Base-by-base conservation (phyloP, 2,888 invertebrate species). In the Scrobipalpa costella region DNA sequence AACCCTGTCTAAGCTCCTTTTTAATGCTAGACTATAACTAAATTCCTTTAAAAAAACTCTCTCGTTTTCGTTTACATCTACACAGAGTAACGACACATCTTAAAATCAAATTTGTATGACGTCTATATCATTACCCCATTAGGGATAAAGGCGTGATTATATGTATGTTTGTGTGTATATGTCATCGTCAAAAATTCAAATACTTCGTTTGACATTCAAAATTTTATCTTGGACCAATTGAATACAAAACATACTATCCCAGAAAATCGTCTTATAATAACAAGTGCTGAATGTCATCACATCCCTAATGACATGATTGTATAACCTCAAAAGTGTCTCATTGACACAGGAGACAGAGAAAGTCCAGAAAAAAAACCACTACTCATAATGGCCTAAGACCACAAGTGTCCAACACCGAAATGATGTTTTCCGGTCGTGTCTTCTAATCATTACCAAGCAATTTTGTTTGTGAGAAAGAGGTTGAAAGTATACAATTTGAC, bases 261-360 rank as follows among this genome's bases (percentile, higher is more conserved):
- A 8, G 5, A 40, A 58, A 58, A 58, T 58, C 40, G 58, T 40
- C 40, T 40, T 58, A 38, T 58, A 58, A 58, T 58, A 58, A 40
- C 58, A 38, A 66, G 66, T 71, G 19, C 61, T 7, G 34, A 15
- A n/a, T 8, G 34, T 33, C 55, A 34, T 55, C 55, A 27, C 52
- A 44, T 52, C 63, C 66, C 62, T 74, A 74, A 75, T 76, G 68
- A 74, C 73, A 71, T 72, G 76, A 74, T 70, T 73, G 66, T 57
- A 67, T 69, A 71, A 71, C 64, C 63, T 60, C 27, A 66, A 66
- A 70, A 70, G 68, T 71, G 72, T 58, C 67, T 70, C 69, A 72
- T 70, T 76, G 71, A 76, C 72, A 76, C 67, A 71, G 70, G 68
- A 67, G 58, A 52, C 63, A 73, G 74, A 65, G 76, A 77, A 75